Evolutionary conservation across 2,888 invertebrate genomes (phyloP), one percentile per base, ranked within the genome.

Genomic region (Drosophila hawaiiensis): DNA sequence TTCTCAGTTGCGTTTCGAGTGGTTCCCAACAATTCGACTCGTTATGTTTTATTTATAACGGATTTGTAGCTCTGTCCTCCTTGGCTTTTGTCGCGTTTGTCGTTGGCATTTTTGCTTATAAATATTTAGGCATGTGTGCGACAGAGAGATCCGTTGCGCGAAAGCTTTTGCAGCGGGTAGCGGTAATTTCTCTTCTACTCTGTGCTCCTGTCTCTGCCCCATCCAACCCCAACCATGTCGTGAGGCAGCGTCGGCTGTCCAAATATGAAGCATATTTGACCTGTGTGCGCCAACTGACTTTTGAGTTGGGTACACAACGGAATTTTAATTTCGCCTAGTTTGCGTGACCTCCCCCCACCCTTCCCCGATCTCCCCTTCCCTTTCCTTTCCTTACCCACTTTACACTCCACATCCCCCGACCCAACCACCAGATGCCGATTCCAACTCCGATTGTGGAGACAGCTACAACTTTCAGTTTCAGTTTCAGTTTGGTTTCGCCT

Each of bases 21-120:
- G 89, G 78, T 76, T 78, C 61, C 76, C 73, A 70, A 69, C 78
- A 67, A 71, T 78, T 66, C 68, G 71, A 61, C 63, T 80, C 76
- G 88, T 87, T 87, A 89, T 89, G 88, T 89, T 91, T 91, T 91
- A 87, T 91, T 91, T 91, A 89, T 89, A 90, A 84, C 85, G 83
- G 82, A 89, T 87, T 84, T 86, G 83, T 82, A 67, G 71, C 76
- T 52, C 14, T n/a, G 35, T 19, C 25, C 29, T 81, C 50, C 68
- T 58, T 62, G 43, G 68, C 59, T 59, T 56, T 56, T 56, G 56
- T 62, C 59, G 73, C 68, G 16, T 71, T 50, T 64, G 65, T 66
- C 68, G 61, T 73, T 70, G 71, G 73, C 72, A 33, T 67, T 55
- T 31, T 83, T 81, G 76, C 81, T 84, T 85, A 82, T 89, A 91